Conservation (phyloP, 2,888 invertebrate species). For the Amitus sp. region DNA sequence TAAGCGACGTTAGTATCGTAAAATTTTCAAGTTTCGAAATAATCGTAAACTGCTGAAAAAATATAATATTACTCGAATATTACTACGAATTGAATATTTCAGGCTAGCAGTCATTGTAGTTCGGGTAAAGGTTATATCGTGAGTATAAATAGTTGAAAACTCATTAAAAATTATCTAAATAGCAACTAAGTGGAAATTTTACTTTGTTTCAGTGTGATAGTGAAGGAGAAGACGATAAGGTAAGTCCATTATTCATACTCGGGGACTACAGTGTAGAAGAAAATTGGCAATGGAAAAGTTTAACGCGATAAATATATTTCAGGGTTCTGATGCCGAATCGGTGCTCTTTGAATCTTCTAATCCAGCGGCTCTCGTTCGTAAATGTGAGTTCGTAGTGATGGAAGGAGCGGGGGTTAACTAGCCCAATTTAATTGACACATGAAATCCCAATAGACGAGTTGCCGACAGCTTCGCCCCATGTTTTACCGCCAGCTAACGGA, state of each 20-base stretch:
- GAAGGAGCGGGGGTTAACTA: background rate
- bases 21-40: background rate
- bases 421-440: too few relatives aligned
- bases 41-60: too few relatives aligned
- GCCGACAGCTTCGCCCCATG: constrained; percentile 65
- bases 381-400: constrained; percentile 68
- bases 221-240: constrained; percentile 93
- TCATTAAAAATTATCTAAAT: constrained; percentile 35
- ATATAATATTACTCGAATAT: too few relatives aligned
- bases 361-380: constrained; percentile 71
- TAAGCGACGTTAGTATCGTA: constrained; percentile 90
- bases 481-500: constrained; percentile 63
- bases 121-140: constrained; percentile 96
- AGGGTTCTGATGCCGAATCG: constrained; percentile 82
- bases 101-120: constrained; percentile 93
- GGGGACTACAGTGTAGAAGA: background rate
- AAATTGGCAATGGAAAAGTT: constrained; percentile 41
- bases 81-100: too few relatives aligned
- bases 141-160: constrained; percentile 69
- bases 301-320: constrained; percentile 41
- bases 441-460: constrained; percentile 60
- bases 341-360: constrained; percentile 75
- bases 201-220: constrained; percentile 85
- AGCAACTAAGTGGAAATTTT: constrained; percentile 30
- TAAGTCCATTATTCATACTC: too few relatives aligned